Evolutionary conservation across 2,113 vertebrate species (phyloP), one percentile per base, ranked within the genome.

Genomic region (Apaloderma vittatum): DNA sequence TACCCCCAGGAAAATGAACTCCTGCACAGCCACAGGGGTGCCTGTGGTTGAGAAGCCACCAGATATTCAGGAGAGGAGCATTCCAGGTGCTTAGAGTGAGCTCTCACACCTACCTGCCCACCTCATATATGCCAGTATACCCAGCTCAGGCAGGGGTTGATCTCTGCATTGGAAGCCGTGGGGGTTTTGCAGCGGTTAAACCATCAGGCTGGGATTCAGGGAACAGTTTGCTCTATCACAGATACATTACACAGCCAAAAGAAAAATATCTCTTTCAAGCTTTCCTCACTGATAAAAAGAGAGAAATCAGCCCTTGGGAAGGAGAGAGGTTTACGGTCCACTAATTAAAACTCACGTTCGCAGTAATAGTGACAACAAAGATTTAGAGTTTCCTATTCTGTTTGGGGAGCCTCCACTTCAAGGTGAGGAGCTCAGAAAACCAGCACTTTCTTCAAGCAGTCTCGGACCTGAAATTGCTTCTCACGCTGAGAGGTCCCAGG

Each of bases 21-120:
- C 80, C 76, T 87, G 90, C 95, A 96, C 95, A 97, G 95, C 75
- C 91, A 83, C 2, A 1, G 49, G 12, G 24, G n/a, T 80, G 55
- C 86, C 87, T 77, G 45, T 68, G 71, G 62, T 21, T 34, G 32
- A 86, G 57, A 96, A 93, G 65, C 77, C 80, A 94, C 76, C 86
- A 81, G 94, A 80, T 88, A 91, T 67, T 91, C 84, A 93, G 59
- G 78, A 86, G 59, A 73, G 74, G 80, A 80, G 43, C 12, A 27
- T 86, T 78, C 30, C 0, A 0, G 14, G 29, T 22, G 14, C 46
- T 86, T 61, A 71, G 72, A 45, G 46, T 3, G 4, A 68, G 49
- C 14, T 80, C 49, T 49, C 32, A 37, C 51, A 48, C 23, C 46
- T 15, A 17, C 32, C 51, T 77, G 26, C 27, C 3, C 45, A 23